phyloP scores from a whole-genome alignment of 1,140 invertebrate species.

The Himalopsyche phryganea region DNA sequence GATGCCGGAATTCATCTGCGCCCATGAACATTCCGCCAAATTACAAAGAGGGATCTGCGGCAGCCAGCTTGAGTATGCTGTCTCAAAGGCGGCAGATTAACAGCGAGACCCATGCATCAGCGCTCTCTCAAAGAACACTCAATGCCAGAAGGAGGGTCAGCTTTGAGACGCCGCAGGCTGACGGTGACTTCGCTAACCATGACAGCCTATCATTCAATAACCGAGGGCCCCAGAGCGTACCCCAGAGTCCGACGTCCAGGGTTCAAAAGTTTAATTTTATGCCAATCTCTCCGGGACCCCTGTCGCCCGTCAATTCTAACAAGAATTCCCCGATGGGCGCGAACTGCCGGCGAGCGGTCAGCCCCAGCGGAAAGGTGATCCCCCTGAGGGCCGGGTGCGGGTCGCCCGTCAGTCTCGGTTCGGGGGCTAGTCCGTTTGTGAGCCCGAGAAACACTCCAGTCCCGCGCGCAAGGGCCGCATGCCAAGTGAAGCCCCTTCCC shows the following conservation, averaged over 20 bases:
- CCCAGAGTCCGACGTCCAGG: constrained; percentile 58
- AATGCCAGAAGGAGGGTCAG: constrained; percentile 55
- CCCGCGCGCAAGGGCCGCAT: constrained; percentile 48
- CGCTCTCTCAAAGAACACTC: not conserved
- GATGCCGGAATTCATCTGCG: not conserved
- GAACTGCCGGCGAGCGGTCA: constrained; percentile 38
- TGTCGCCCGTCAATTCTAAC: constrained; percentile 54
- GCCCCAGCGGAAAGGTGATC: constrained; percentile 41
- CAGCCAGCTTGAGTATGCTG: constrained; percentile 20
- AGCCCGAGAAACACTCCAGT: constrained; percentile 76
- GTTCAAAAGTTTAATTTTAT: constrained; percentile 79
- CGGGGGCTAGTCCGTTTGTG: constrained; percentile 72
- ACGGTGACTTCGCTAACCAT: not conserved
- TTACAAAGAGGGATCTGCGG: constrained; percentile 15
- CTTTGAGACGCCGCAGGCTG: constrained; percentile 53
- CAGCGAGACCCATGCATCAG: not conserved
- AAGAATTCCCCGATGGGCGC: constrained; percentile 43
- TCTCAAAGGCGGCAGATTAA: constrained; percentile 18
- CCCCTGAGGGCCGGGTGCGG: constrained; percentile 42
- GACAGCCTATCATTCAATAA: not conserved
- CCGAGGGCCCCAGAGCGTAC: constrained; percentile 29
- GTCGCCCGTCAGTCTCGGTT: constrained; percentile 46
- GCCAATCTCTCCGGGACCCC: constrained; percentile 73
- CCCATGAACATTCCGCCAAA: not conserved
- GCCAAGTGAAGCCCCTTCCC: constrained; percentile 14